Evolutionary conservation across 2,113 vertebrate genomes (phyloP), one percentile per base, ranked within the genome.

Genomic region (Nannobrachium achirus): DNA sequence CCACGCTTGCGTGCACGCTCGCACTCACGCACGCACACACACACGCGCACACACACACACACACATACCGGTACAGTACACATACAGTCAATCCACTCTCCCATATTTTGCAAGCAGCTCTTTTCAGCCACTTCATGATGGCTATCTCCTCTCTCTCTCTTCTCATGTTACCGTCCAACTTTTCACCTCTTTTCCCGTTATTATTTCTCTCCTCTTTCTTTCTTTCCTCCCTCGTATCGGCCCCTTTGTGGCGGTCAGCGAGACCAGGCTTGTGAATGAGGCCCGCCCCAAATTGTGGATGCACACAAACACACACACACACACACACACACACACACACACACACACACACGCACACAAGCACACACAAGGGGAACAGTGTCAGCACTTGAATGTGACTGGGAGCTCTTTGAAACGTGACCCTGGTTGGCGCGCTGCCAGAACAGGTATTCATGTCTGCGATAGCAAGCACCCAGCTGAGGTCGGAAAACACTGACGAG

Each of bases 231-330:
- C 20, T 25, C 20, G 20, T 25, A 25, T 25, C 0, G 2, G 44
- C 62, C 49, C 67, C 76, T 81, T 63, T 74, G 73, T 68, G 48
- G 20, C 50, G 46, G 53, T 10, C 25, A 40, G 79, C 84, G 78
- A 82, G 90, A 56, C 73, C 62, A 80, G 81, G 80, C 87, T 67
- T 74, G 73, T 50, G 14, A 59, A 19, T 7, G 56, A 71, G 48
- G 18, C 70, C 16, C 41, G 3, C 38, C 25, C 71, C 56, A 76
- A 77, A 70, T 56, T 60, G 44, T 41, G 42, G 25, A 13, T 44
- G 10, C 4, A 33, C 69, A 62, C 16, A 19, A 1, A 25, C 25
- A 2, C 25, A 2, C 25, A 33, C 25, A 33, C 25, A 33, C 25
- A 33, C 25, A 4, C 25, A 33, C 25, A 33, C 25, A 4, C 25